phyloP scores from a whole-genome alignment of 53 echinoderm and acorn worm genomes.

The Echinometra lucunter region DNA sequence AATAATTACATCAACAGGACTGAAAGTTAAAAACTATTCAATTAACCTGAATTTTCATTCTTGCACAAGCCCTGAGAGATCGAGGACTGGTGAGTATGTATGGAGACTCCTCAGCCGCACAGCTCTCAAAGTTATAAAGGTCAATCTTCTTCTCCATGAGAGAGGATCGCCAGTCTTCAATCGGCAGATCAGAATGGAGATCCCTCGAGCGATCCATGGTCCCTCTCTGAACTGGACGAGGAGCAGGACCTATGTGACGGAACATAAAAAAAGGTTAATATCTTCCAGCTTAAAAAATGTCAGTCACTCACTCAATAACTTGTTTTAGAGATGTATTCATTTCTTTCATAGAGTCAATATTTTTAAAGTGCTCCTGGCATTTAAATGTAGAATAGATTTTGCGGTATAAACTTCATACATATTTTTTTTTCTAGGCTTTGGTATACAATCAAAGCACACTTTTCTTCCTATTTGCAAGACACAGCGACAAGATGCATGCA shows the following conservation, averaged over 20 bases:
- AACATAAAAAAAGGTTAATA: neutral
- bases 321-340: too few species aligned
- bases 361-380: too few species aligned
- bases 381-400: too few species aligned
- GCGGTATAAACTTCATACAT: too few species aligned
- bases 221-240: neutral
- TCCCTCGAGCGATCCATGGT: constrained; percentile 10
- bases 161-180: constrained; percentile 64
- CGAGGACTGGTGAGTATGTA: constrained; percentile 89
- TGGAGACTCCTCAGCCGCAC: constrained; percentile 75
- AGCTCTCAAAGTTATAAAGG: constrained; percentile 87
- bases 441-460: too few species aligned
- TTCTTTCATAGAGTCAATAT: too few species aligned
- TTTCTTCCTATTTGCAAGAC: too few species aligned
- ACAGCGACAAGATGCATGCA: too few species aligned
- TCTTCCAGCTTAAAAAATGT: neutral
- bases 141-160: constrained; percentile 76
- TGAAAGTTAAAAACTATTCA: too few species aligned
- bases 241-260: neutral
- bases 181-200: constrained; percentile 12
- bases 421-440: too few species aligned
- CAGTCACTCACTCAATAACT: too few species aligned
- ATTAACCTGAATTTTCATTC: constrained; percentile 75
- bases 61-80: constrained; percentile 83
- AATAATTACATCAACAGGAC: too few species aligned